Evolutionary conservation across 2,888 invertebrate species (phyloP).

Genomic region (Drosophila mimica): DNA sequence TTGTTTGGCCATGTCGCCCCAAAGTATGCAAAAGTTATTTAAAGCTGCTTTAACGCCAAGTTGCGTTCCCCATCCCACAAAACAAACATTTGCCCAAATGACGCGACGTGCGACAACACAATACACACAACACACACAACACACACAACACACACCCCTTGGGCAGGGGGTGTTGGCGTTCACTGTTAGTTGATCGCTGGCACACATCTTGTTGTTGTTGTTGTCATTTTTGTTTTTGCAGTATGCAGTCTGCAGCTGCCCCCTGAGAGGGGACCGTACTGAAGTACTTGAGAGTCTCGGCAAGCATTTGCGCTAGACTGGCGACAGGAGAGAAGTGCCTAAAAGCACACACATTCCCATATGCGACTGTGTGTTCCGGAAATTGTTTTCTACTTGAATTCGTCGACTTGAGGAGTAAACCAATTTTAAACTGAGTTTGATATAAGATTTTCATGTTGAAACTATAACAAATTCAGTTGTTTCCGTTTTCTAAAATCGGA

Average conservation of each 20-base stretch:
- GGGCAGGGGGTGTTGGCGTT: constrained; percentile 42
- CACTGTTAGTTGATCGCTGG: constrained; percentile 44
- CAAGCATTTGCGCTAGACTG: constrained; percentile 55
- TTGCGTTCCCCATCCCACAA: constrained; percentile 3
- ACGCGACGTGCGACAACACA: constrained; percentile 45
- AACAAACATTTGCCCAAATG: constrained; percentile 57
- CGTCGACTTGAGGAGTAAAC: background rate
- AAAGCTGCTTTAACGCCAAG: constrained; percentile 49
- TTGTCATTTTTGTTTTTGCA: constrained; percentile 5
- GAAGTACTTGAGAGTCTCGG: constrained; percentile 62
- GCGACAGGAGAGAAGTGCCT: constrained; percentile 25
- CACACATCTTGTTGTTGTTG: constrained; percentile 45
- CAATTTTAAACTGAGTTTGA: background rate
- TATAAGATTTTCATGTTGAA: background rate
- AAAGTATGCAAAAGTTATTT: constrained; percentile 66
- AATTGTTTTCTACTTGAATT: constrained; percentile 6
- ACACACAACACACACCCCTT: constrained; percentile 29
- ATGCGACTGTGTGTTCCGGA: constrained; percentile 29
- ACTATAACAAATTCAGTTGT: background rate
- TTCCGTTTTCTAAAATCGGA: background rate
- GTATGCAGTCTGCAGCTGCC: constrained; percentile 12
- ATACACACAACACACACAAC: constrained; percentile 28
- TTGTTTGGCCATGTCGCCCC: constrained; percentile 35
- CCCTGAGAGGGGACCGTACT: constrained; percentile 30
- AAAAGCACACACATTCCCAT: constrained; percentile 18